These are phyloP conservation scores for Acromyrmex charruanus DNA, from an alignment of 1,140 invertebrate species.

Conservation along the genomic window DNA sequence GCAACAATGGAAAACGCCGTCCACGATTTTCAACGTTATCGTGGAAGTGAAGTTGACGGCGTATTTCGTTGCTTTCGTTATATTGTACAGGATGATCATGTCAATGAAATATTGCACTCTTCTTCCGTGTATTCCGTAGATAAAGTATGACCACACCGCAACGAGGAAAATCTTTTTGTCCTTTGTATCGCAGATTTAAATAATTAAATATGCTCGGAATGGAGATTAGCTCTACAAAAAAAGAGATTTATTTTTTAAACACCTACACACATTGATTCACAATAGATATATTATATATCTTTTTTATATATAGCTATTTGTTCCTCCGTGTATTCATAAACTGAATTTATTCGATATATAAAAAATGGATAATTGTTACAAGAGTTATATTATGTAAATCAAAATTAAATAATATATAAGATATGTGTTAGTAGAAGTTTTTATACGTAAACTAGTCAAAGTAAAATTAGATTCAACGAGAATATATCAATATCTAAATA, in stretches of 20 bases:
- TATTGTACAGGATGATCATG: not conserved
- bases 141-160: slow-evolving; percentile 18
- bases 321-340: not conserved
- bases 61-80: slow-evolving; percentile 15
- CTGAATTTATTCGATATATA: not conserved
- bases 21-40: slow-evolving; percentile 18
- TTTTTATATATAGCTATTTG: not conserved
- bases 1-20: slow-evolving; percentile 41
- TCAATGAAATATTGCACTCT: slow-evolving; percentile 37
- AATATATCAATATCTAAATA: not conserved
- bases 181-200: not conserved
- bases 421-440: too few relatives aligned
- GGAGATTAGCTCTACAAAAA: not conserved
- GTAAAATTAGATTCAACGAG: not conserved
- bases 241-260: not conserved
- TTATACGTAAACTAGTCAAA: not conserved
- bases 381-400: not conserved
- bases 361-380: not conserved
- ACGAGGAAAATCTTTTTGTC: slow-evolving; percentile 22
- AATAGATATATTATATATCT: not conserved
- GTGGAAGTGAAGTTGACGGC: slow-evolving; percentile 26
- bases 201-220: slow-evolving; percentile 11
- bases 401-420: not conserved
- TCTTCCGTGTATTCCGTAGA: not conserved
- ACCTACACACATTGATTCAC: too few relatives aligned